Evolutionary conservation across 2,113 vertebrate species (phyloP).

Genomic region (Heterotis niloticus): DNA sequence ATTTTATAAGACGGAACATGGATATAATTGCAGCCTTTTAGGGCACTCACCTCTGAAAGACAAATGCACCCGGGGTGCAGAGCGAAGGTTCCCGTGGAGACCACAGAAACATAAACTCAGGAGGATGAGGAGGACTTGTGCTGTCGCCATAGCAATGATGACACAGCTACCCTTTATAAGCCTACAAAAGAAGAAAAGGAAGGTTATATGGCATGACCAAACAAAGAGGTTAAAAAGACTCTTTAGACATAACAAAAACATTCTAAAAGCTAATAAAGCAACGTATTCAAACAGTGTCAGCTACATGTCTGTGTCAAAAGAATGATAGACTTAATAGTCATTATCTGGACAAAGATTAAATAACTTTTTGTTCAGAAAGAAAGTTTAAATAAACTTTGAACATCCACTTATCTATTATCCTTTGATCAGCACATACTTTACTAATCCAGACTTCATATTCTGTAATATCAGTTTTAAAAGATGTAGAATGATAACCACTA

Average conservation of each 20-base stretch:
- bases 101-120: slow-evolving; percentile 44
- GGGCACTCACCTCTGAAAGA: slow-evolving; percentile 50
- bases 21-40: background rate
- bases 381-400: slow-evolving; percentile 1
- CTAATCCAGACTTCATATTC: background rate
- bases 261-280: background rate
- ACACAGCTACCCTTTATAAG: slow-evolving; percentile 44
- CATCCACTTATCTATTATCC: too few species aligned
- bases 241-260: slow-evolving; percentile 7
- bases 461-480: background rate
- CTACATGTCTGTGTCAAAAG: background rate
- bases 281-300: background rate
- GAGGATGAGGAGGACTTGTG: slow-evolving; percentile 42
- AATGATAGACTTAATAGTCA: background rate
- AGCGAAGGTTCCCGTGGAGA: slow-evolving; percentile 46
- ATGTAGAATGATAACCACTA: background rate
- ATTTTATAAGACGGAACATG: slow-evolving; percentile 7
- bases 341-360: background rate
- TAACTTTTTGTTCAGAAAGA: background rate
- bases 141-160: slow-evolving; percentile 43
- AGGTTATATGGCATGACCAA: slow-evolving; percentile 13
- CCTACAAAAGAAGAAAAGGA: slow-evolving; percentile 36
- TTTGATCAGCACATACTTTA: background rate
- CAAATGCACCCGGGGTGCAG: slow-evolving; percentile 50
- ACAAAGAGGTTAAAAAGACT: slow-evolving; percentile 19